A percentile compares a stretch with the other conserved stretches of the same genome.
phyloP scores from a whole-genome alignment of 1,140 invertebrate species.

The Drosophila bipectinata region DNA sequence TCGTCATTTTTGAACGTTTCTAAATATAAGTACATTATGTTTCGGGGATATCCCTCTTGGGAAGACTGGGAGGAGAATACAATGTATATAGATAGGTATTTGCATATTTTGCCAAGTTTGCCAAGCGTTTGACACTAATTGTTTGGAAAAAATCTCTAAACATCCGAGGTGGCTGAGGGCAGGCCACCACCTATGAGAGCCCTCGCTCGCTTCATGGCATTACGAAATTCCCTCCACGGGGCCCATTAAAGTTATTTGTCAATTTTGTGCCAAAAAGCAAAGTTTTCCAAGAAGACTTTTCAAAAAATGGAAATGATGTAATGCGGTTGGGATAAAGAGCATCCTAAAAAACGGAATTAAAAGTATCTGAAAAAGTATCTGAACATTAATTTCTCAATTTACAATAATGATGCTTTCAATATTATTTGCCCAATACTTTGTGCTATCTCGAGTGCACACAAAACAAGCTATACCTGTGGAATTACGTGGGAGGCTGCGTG shows the following conservation, averaged over 20 bases:
- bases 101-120: conserved; percentile 73
- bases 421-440: conserved; percentile 69
- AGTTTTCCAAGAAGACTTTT: conserved; percentile 47
- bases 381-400: conserved; percentile 24
- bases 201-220: conserved; percentile 47
- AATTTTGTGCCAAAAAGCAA: conserved; percentile 27
- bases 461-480: conserved; percentile 23
- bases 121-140: conserved; percentile 80
- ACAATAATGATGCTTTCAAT: conserved; percentile 60
- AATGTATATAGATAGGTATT: conserved; percentile 58
- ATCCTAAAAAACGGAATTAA: too few relatives aligned
- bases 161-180: conserved; percentile 54
- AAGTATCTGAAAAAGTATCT: too few relatives aligned
- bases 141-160: conserved; percentile 67
- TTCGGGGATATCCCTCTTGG: conserved; percentile 18
- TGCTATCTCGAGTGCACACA: conserved; percentile 56
- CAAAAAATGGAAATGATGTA: conserved; percentile 30
- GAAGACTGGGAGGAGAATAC: conserved; percentile 11
- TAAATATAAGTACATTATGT: conserved; percentile 16
- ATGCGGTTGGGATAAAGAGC: not conserved
- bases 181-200: conserved; percentile 23
- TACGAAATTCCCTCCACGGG: conserved; percentile 52
- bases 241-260: conserved; percentile 50
- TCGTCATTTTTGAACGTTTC: not conserved
- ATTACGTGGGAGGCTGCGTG: conserved; percentile 64